Percentiles rank a stretch among this genome's conserved stretches.
Conservation (phyloP, 2,113 vertebrate genomes). For the Baryphthengus martii region DNA sequence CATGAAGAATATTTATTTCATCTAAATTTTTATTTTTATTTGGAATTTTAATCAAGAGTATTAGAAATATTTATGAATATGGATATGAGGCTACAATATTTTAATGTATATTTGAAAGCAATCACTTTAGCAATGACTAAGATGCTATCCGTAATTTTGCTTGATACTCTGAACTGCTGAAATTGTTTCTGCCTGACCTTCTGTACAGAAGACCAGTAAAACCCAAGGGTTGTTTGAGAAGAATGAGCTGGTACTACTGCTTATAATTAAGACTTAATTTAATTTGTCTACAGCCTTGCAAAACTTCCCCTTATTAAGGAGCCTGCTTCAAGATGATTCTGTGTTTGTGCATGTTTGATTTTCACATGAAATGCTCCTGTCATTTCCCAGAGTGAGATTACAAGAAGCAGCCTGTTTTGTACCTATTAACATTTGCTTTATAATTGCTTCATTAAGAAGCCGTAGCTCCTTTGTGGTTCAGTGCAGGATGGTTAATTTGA, state of each 20-base stretch:
- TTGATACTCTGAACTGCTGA: background rate
- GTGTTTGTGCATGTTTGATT: background rate
- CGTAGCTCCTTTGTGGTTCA: background rate
- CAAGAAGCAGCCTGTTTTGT: background rate
- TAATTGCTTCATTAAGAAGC: conserved; percentile 2
- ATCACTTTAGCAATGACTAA: background rate
- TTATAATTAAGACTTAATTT: conserved; percentile 6
- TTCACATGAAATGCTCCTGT: background rate
- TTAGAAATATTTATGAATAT: background rate
- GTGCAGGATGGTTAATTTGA: background rate
- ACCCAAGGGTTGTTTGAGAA: background rate
- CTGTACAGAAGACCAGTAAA: background rate
- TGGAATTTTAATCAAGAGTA: background rate
- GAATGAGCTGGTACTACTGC: background rate
- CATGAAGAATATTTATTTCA: background rate
- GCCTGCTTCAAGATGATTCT: background rate
- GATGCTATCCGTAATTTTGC: background rate
- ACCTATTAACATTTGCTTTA: background rate
- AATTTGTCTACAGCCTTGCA: background rate
- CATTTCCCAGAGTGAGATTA: background rate
- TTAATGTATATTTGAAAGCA: background rate
- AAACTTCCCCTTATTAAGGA: background rate
- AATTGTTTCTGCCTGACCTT: background rate
- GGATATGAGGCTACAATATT: background rate
- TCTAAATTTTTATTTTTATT: background rate